phyloP scores from a whole-genome alignment of 2,888 invertebrate genomes.

The Pimpla rufipes region DNA sequence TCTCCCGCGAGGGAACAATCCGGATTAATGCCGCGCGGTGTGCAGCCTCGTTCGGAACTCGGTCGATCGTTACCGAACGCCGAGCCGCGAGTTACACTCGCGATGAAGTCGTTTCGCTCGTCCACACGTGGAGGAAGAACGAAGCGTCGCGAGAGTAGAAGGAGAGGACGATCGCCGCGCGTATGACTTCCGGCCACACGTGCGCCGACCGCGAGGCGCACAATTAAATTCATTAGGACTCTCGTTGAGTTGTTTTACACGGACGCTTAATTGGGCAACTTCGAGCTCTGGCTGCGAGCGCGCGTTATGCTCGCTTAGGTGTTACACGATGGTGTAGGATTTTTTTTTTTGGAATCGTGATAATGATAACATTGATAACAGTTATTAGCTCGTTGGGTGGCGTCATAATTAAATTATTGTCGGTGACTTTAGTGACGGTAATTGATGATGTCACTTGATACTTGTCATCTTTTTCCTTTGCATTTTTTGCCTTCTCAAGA shows the following conservation, averaged over 20 bases:
- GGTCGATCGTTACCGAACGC: conserved; percentile 58
- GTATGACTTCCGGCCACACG: conserved; percentile 63
- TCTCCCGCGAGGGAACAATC: conserved; percentile 15
- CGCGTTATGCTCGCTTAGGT: neutral
- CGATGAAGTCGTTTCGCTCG: neutral
- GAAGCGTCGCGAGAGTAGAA: neutral
- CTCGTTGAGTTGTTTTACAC: conserved; percentile 45
- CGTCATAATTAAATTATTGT: no score
- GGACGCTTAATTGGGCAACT: conserved; percentile 50
- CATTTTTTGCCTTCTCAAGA: no score
- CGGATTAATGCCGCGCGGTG: conserved; percentile 19
- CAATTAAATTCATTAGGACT: conserved; percentile 68
- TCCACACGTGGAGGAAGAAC: conserved; percentile 2
- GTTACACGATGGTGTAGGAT: neutral
- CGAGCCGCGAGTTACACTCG: conserved; percentile 20
- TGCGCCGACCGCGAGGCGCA: conserved; percentile 47
- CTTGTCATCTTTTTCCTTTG: no score
- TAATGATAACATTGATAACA: neutral
- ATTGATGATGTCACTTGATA: no score
- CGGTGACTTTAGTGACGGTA: no score
- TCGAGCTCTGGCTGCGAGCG: conserved; percentile 37
- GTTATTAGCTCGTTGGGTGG: no score
- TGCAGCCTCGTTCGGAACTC: conserved; percentile 31
- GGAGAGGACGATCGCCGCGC: conserved; percentile 43
- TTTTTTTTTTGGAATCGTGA: neutral